Conservation (phyloP, 2,797 vertebrate genomes). For the Channallabes apus region DNA sequence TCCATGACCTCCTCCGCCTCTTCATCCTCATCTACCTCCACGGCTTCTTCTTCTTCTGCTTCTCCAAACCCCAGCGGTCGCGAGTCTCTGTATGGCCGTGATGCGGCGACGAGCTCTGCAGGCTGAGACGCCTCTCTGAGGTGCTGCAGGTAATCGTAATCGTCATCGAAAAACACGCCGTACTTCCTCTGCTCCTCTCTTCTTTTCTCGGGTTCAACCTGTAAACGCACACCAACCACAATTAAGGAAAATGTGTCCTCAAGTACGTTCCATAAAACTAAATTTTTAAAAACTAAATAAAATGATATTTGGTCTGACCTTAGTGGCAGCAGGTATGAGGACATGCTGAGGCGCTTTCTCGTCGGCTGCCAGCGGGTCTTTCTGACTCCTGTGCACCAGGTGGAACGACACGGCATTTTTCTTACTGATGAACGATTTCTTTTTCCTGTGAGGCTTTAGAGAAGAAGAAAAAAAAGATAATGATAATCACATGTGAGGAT, state of each 20-base stretch:
- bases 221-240: neutral
- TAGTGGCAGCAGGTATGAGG: constrained; percentile 80
- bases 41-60: constrained; percentile 54
- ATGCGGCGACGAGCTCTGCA: constrained; percentile 78
- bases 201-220: constrained; percentile 79
- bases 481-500: too few species aligned
- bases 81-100: constrained; percentile 18
- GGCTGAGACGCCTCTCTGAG: constrained; percentile 79
- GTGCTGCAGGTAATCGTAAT: constrained; percentile 96
- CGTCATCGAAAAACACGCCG: constrained; percentile 94
- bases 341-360: constrained; percentile 94
- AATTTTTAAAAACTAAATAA: too few species aligned
- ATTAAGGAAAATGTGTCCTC: neutral
- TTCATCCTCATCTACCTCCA: constrained; percentile 33
- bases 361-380: constrained; percentile 91
- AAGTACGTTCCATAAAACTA: too few species aligned
- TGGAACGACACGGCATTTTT: constrained; percentile 94
- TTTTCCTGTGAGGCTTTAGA: constrained; percentile 90
- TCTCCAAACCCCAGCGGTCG: constrained; percentile 62
- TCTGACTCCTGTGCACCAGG: constrained; percentile 95
- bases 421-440: constrained; percentile 95
- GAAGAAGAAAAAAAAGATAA: neutral
- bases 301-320: constrained; percentile 59
- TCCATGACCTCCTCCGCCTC: constrained; percentile 27
- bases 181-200: constrained; percentile 85